Base-by-base conservation (phyloP, 2,113 vertebrate species). In the Coryphaenoides rupestris region DNA sequence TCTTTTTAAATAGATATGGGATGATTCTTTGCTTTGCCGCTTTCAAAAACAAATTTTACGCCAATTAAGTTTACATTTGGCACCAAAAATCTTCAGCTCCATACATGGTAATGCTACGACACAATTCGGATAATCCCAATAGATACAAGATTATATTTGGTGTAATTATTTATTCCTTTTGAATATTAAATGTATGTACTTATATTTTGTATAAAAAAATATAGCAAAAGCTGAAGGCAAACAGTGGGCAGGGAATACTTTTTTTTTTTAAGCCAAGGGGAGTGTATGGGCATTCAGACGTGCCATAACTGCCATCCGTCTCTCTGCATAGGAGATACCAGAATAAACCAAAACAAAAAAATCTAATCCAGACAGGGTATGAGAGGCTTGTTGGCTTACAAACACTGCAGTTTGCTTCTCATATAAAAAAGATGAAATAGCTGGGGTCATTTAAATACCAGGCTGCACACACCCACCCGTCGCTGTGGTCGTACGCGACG, bases 171-270 rank as follows among this genome's bases (percentile, higher is more conserved):
- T 84, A 92, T 87, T 81, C 62, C 72, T 89, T 89, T 84, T 80
- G 82, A 90, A 90, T 90, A 89, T 90, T 75, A 91, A 83, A 65
- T 88, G 85, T 84, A 77, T 86, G 72, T 89, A 89, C 85, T 88
- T 88, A 91, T 86, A 90, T 84, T 89, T 90, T 91, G 72, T 86
- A 90, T 90, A 92, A 87, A 92, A 88, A 92, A 86, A 86, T 79
- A 87, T 74, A 84, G 79, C 66, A 83, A 78, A 78, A 66, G 74
- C 80, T 83, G 73, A 80, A 84, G 74, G 83, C 73, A 81, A 77
- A 79, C 47, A 65, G 72, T 60, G 67, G 75, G 72, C 53, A 69
- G 26, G 33, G 72, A 33, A 74, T 74, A 73, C 60, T 49, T 47
- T 80, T 58, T 59, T 54, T 56, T 46, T 58, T 63, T 62, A 56